Conservation (phyloP, 1,140 invertebrate species). For the Cydia splendana region DNA sequence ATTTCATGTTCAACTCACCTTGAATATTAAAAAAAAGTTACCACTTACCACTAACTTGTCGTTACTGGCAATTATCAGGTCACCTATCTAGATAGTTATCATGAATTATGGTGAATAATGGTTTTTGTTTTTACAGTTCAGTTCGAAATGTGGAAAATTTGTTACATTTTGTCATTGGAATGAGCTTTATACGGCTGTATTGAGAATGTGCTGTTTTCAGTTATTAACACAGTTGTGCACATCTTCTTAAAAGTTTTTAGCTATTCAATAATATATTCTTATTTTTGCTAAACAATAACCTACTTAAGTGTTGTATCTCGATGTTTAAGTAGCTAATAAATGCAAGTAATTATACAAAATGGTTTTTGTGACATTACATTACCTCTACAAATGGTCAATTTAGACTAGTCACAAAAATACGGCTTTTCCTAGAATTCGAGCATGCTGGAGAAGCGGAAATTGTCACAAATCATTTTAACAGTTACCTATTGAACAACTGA, state of each 20-base stretch:
- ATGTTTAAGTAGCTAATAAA: background rate
- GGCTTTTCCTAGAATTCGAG: background rate
- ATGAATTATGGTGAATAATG: no score
- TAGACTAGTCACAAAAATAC: background rate
- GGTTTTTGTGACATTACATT: background rate
- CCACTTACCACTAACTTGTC: background rate
- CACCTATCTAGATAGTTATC: no score
- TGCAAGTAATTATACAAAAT: background rate
- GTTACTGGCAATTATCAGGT: background rate
- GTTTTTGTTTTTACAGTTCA: no score
- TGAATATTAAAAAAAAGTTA: no score
- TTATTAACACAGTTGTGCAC: background rate
- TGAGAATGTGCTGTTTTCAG: slow-evolving; percentile 1
- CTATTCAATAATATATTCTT: background rate
- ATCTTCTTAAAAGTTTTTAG: background rate
- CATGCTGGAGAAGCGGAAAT: background rate
- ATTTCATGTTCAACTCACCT: no score
- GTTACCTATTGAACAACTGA: background rate
- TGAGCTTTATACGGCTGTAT: slow-evolving; percentile 22
- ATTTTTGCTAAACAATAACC: background rate
- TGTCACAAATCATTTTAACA: background rate
- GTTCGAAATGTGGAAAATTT: background rate
- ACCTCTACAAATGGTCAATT: background rate
- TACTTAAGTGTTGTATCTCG: background rate
- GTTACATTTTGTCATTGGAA: slow-evolving; percentile 7